phyloP scores from a whole-genome alignment of 2,888 invertebrate genomes.

The Brachycybe producta region DNA sequence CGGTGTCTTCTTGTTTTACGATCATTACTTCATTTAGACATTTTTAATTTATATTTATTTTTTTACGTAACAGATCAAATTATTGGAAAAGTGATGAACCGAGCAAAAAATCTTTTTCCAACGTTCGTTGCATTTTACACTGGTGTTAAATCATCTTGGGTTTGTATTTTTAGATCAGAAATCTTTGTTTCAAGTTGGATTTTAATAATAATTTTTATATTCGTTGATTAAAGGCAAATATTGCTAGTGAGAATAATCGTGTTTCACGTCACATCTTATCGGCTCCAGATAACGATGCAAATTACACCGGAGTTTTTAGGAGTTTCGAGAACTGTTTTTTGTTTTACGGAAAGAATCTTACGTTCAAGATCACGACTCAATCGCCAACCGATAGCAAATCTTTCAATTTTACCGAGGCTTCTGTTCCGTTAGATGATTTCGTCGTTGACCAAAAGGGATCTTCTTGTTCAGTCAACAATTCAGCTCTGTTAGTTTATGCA shows the following conservation, averaged over 20 bases:
- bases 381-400: too few species aligned
- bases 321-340: neutral
- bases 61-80: slow-evolving; percentile 14
- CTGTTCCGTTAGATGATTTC: too few species aligned
- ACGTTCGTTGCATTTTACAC: slow-evolving; percentile 10
- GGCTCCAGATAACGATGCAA: neutral
- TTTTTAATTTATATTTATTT: neutral
- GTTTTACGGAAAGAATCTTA: too few species aligned
- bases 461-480: too few species aligned
- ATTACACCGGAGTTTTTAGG: neutral
- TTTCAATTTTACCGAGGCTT: too few species aligned
- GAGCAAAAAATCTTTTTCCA: neutral
- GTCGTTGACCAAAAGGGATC: too few species aligned
- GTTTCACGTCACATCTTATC: neutral
- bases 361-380: too few species aligned
- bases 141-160: slow-evolving; percentile 10
- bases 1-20: neutral
- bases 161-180: neutral
- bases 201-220: neutral
- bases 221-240: too few species aligned
- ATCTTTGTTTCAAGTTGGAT: neutral
- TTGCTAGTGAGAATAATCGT: neutral
- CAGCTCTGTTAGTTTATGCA: too few species aligned
- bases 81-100: slow-evolving; percentile 5
- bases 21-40: neutral